phyloP scores from a whole-genome alignment of 1,140 invertebrate genomes.

The Aricia agestis region DNA sequence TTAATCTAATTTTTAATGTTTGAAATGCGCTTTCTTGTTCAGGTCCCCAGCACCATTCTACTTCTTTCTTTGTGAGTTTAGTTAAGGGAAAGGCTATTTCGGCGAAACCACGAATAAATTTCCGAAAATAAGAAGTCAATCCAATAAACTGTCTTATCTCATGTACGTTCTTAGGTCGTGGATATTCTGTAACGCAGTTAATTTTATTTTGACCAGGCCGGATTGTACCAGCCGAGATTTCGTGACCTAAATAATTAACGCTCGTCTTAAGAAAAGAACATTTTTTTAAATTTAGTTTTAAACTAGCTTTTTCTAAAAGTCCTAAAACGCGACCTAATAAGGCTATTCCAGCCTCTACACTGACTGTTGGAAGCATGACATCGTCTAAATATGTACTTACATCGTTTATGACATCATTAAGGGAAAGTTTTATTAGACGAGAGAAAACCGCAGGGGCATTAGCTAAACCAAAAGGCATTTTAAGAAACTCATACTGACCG shows the following conservation, averaged over 20 bases:
- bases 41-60: neutral
- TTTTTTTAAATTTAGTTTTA: conserved; percentile 25
- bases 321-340: too few relatives aligned
- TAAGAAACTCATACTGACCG: conserved; percentile 22
- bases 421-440: too few relatives aligned
- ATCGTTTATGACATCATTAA: too few relatives aligned
- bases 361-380: too few relatives aligned
- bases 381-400: too few relatives aligned
- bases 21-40: neutral
- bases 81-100: neutral
- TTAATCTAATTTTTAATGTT: conserved; percentile 1
- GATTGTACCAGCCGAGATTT: conserved; percentile 9
- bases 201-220: neutral
- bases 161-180: neutral
- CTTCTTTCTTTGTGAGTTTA: neutral
- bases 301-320: conserved; percentile 20
- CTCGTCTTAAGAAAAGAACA: conserved; percentile 21
- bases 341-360: too few relatives aligned
- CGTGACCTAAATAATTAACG: conserved; percentile 25
- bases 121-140: neutral
- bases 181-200: neutral
- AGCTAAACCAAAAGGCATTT: conserved; percentile 25
- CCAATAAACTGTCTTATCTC: neutral
- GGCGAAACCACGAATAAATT: neutral
- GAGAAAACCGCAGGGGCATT: neutral